phyloP scores from a whole-genome alignment of 2,113 vertebrate species.

The Lycaon pictus region DNA sequence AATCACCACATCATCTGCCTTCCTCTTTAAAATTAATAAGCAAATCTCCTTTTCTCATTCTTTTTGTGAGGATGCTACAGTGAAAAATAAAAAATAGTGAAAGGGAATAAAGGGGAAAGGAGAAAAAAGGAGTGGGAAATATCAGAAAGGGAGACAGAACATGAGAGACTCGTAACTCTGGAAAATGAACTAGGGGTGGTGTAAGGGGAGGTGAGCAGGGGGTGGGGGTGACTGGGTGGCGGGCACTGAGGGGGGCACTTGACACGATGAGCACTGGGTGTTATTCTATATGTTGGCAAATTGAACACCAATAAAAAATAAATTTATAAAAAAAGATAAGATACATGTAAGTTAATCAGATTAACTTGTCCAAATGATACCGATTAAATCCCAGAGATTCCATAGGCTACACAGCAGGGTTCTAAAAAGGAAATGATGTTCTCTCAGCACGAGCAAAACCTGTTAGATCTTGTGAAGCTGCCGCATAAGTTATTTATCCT shows the following conservation, averaged over 20 bases:
- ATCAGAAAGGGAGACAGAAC: no score
- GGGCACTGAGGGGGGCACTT: no score
- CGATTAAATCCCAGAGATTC: neutral
- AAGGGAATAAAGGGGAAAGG: no score
- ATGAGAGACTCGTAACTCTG: no score
- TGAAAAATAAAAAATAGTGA: neutral
- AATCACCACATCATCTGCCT: neutral
- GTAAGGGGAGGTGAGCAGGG: no score
- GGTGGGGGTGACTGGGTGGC: no score
- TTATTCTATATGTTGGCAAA: no score
- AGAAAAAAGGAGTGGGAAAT: no score
- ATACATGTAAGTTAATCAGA: neutral
- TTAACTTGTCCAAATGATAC: neutral
- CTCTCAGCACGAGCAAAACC: neutral
- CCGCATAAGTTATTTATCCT: neutral
- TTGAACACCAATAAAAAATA: no score
- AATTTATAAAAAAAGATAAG: neutral
- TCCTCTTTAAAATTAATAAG: neutral
- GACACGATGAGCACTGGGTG: no score
- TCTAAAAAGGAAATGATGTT: neutral
- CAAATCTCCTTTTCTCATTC: neutral
- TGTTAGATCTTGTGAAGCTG: rapidly evolving
- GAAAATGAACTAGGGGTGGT: no score
- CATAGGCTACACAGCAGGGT: neutral
- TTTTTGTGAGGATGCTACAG: neutral